Evolutionary conservation across 2,797 vertebrate genomes (phyloP), one percentile per base, ranked within the genome.

Genomic region (Schizopygopsis pylzovi): DNA sequence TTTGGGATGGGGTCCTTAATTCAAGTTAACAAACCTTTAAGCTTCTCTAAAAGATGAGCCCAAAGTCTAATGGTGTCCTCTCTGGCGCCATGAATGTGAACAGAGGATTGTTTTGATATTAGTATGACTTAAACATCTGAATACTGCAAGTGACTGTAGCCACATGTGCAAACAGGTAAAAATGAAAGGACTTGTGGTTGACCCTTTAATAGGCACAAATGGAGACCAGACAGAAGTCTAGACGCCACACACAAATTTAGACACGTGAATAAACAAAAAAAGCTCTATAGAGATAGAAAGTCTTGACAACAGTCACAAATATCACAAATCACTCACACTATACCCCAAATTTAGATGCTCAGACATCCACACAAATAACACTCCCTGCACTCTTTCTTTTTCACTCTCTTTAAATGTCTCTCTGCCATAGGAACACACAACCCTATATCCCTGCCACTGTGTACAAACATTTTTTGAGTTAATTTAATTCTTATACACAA

Each of bases 211-310:
- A 76, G 20, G 33, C 41, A 84, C n/a, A 54, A 84, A 61, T 47
- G 11, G 8, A 47, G 65, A 71, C 76, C 78, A 61, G 45, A 85
- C 59, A 56, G 76, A 81, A 73, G 22, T 45, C 28, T 49, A 71
- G 63, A 56, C 52, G 33, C 25, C 47, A 68, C 76, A 83, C n/a
- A 43, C 33, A 77, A 43, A 82, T 43, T 75, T 80, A 88, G 78
- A 87, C 84, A 54, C 72, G 16, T 72, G 85, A 33, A 87, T 75
- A 90, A 78, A 85, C 73, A 85, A 87, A 79, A 72, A 86, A 63
- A 25, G 11, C 7, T 54, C 47, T 63, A 33, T 33, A 41, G 6
- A 86, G 43, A 86, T 54, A 71, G 20, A 70, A 76, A 72, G 7
- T 52, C 54, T 73, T 39, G 45, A 28, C 2, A 18, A 43, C 82